These are phyloP conservation scores for Helobdella robusta DNA, from an alignment of 2,888 invertebrate genomes.

Conservation along the genomic window DNA sequence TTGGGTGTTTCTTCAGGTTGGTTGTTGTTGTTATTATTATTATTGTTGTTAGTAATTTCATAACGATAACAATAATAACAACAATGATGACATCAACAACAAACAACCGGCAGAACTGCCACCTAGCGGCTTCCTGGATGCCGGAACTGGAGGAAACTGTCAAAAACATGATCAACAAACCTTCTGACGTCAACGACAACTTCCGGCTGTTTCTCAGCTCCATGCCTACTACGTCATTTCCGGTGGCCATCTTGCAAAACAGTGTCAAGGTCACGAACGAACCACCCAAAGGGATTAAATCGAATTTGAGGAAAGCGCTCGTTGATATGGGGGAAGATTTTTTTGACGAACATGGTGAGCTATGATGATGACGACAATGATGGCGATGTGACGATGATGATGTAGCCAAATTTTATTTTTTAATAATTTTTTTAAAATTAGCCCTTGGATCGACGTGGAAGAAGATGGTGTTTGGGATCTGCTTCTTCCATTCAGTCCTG, in stretches of 20 bases:
- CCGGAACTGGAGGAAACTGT: slow-evolving; percentile 48
- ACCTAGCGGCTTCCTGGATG: slow-evolving; percentile 51
- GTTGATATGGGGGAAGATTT: slow-evolving; percentile 70
- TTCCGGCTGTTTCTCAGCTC: slow-evolving; percentile 50
- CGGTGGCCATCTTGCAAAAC: slow-evolving; percentile 50
- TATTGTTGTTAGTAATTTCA: slow-evolving; percentile 1
- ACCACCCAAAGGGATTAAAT: slow-evolving; percentile 50
- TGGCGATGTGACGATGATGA: too few relatives aligned
- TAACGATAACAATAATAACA: not conserved
- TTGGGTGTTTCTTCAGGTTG: slow-evolving; percentile 51
- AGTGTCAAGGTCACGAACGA: slow-evolving; percentile 52
- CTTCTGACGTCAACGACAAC: slow-evolving; percentile 45
- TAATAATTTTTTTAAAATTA: slow-evolving; percentile 33
- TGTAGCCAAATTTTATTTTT: too few relatives aligned
- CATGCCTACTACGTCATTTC: slow-evolving; percentile 50
- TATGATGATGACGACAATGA: not conserved
- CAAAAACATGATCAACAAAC: slow-evolving; percentile 46
- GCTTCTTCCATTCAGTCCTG: slow-evolving; percentile 51
- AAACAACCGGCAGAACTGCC: slow-evolving; percentile 45
- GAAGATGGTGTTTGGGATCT: slow-evolving; percentile 49
- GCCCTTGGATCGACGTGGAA: slow-evolving; percentile 47
- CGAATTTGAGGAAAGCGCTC: slow-evolving; percentile 75
- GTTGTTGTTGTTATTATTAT: not conserved
- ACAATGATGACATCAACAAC: not conserved
- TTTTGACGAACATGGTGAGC: slow-evolving; percentile 62